Evolutionary conservation across 2,113 vertebrate species (phyloP).

Genomic region (Oceanites oceanicus): DNA sequence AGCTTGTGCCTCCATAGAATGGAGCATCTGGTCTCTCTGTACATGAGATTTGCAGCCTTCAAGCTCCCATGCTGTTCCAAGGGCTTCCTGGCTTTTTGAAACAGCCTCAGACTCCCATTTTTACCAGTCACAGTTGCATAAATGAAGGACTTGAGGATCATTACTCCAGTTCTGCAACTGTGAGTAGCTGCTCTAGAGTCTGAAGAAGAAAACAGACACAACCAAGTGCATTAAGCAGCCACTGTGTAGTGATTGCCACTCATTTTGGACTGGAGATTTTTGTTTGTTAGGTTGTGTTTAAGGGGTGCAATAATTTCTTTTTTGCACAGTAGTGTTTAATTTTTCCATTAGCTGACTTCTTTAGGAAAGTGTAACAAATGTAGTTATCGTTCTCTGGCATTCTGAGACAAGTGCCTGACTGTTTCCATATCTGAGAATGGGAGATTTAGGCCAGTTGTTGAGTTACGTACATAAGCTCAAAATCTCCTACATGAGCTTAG

Average conservation of each 20-base stretch:
- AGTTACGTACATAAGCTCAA: conserved; percentile 13
- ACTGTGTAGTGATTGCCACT: background rate
- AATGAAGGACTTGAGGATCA: background rate
- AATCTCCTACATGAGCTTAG: conserved; percentile 8
- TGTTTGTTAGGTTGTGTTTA: background rate
- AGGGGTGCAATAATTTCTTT: background rate
- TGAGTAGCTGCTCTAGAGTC: background rate
- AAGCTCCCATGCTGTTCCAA: background rate
- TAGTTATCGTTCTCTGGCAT: conserved; percentile 79
- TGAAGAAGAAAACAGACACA: background rate
- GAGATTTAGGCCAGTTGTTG: conserved; percentile 63
- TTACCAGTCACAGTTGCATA: background rate
- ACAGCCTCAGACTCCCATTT: background rate
- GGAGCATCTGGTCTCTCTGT: background rate
- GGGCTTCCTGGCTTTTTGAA: background rate
- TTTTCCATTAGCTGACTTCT: background rate
- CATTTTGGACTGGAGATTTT: background rate
- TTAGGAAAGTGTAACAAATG: conserved; percentile 69
- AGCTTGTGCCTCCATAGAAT: background rate
- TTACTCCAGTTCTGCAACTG: background rate
- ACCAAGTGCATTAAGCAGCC: background rate
- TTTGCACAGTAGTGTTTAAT: background rate
- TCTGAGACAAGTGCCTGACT: conserved; percentile 78
- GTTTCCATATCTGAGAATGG: conserved; percentile 77
- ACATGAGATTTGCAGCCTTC: background rate